Percentiles rank a stretch among this genome's conserved stretches.
phyloP scores from a whole-genome alignment of 2,113 vertebrate genomes.

The Jaculus jaculus region DNA sequence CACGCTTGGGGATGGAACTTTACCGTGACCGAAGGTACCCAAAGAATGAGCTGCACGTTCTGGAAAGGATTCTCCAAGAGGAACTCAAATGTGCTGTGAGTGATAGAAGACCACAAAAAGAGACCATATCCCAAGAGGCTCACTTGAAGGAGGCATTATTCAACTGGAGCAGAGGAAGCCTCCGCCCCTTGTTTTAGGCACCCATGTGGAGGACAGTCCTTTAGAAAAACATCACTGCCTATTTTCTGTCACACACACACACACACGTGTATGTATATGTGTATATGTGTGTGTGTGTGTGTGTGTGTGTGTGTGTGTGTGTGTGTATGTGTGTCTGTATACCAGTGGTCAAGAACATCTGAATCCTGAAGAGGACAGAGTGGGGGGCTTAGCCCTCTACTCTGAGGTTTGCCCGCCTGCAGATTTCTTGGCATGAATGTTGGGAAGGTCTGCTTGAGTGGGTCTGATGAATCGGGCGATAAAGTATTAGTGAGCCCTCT shows the following conservation, averaged over 20 bases:
- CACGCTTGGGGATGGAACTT: not conserved
- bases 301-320: too few relatives aligned
- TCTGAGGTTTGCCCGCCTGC: not conserved
- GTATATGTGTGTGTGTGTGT: too few relatives aligned
- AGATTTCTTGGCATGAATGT: not conserved
- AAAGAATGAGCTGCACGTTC: not conserved
- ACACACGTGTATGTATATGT: too few relatives aligned
- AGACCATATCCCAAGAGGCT: not conserved
- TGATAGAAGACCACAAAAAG: not conserved
- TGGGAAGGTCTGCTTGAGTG: not conserved
- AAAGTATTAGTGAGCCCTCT: conserved; percentile 8
- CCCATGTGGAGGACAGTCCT: not conserved
- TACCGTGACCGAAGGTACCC: not conserved
- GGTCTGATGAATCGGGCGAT: not conserved
- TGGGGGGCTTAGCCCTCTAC: not conserved
- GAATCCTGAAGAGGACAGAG: not conserved
- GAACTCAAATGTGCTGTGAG: not conserved
- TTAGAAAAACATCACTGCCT: not conserved
- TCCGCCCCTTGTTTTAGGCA: not conserved
- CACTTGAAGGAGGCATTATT: not conserved
- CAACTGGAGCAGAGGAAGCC: not conserved
- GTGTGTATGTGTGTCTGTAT: too few relatives aligned
- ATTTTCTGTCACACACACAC: too few relatives aligned
- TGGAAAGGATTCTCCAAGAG: not conserved
- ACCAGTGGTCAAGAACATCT: not conserved